Base-by-base conservation (phyloP, 2,888 invertebrate genomes). In the Brenthis ino region DNA sequence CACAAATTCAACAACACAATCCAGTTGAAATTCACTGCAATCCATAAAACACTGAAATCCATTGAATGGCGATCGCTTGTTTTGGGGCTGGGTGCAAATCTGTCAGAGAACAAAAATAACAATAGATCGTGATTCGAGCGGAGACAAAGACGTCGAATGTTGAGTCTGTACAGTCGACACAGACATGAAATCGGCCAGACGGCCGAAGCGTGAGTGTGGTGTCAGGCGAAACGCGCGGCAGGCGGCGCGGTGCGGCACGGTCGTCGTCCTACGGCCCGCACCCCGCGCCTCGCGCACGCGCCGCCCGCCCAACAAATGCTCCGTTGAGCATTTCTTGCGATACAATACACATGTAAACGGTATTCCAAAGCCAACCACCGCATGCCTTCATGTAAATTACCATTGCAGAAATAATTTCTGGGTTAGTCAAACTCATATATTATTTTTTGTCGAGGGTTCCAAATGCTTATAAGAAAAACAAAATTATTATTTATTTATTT, bases 21-120 rank as follows among this genome's bases (percentile, higher is more conserved):
- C 86, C 86, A 78, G 77, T 72, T 65, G 69, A 77, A 74, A 76
- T 78, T 79, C 92, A 93, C 93, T 93, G 93, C 91, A 92, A 91
- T 93, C 92, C 92, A 81, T 81, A 74, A 76, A 77, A 77, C 92
- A 93, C 92, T 92, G 92, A 80, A 92, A 93, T 93, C 92, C 92
- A 89, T 77, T 78, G 77, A 79, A 77, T 64, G 65, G 74, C 77
- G 80, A 85, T 80, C 80, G 80, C 79, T 76, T 73, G 72, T 63
- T 53, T 53, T 76, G 73, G 71, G 75, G 71, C 74, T 75, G 70
- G 70, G 72, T 74, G 78, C 72, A 74, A 75, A 77, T 80, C 74
- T 73, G 77, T 79, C 77, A 75, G 74, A 69, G 82, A 83, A 84
- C 82, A 82, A 87, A 90, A 89, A 89, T 89, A 89, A 85, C 84